phyloP scores from a whole-genome alignment of 2,888 invertebrate genomes.

The Thereva unica region DNA sequence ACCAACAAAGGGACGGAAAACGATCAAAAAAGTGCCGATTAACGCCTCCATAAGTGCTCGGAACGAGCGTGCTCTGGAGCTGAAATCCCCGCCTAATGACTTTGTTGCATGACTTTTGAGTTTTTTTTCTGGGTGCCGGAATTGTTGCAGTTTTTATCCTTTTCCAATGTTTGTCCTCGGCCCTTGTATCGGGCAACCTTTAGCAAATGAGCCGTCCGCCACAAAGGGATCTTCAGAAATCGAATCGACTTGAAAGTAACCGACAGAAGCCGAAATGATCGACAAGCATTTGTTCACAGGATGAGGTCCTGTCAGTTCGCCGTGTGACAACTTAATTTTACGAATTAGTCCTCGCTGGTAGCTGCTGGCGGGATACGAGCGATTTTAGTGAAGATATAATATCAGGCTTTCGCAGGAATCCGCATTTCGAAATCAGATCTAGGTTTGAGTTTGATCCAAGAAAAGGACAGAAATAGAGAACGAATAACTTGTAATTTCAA shows the following conservation, averaged over 20 bases:
- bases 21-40: constrained; percentile 34
- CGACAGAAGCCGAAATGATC: constrained; percentile 35
- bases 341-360: constrained; percentile 13
- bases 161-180: constrained; percentile 21
- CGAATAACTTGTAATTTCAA: too few relatives aligned
- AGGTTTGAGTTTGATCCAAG: too few relatives aligned
- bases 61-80: constrained; percentile 28
- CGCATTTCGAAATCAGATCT: too few relatives aligned
- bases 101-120: constrained; percentile 36
- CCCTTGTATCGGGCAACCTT: not conserved
- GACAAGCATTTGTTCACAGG: constrained; percentile 30
- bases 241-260: constrained; percentile 10
- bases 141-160: constrained; percentile 26
- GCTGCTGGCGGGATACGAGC: not conserved
- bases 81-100: constrained; percentile 36
- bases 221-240: constrained; percentile 10
- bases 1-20: constrained; percentile 12
- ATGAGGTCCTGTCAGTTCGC: constrained; percentile 21
- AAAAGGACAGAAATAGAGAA: too few relatives aligned
- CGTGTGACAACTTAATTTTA: constrained; percentile 34
- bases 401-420: too few relatives aligned
- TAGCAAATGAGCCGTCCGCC: constrained; percentile 18
- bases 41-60: constrained; percentile 29
- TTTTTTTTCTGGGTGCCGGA: constrained; percentile 1
- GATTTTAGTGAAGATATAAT: too few relatives aligned